Evolutionary conservation across 2,797 vertebrate genomes (phyloP), one percentile per base, ranked within the genome.

Genomic region (Anniella stebbinsi): DNA sequence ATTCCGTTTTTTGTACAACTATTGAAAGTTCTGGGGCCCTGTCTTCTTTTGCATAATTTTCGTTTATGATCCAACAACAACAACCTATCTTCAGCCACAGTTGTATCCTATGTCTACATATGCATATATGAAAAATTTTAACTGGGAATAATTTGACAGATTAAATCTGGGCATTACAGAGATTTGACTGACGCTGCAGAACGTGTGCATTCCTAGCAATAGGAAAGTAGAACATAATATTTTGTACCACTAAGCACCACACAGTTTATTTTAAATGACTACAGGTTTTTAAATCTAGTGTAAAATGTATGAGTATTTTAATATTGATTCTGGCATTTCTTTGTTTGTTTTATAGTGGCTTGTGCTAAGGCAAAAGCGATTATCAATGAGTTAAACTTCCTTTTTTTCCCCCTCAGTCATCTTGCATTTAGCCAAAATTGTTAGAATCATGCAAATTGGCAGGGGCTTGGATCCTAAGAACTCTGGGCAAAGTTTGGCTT

Each of bases 331-430:
- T 84, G 85, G 86, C 88, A 93, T 94, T 93, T 38, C 57, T 92
- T 92, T 91, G 51, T 84, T 87, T 87, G 8, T 75, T 72, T 88
- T 67, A 82, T 70, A 30, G 0, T 92, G 83, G 2, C 88, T 94
- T 93, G 89, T 88, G 87, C 89, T 95, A 93, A 95, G 97, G 87
- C 80, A 94, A 87, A 88, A 94, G 91, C 54, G 84, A 51, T 95
- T 96, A 95, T 90, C 87, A 90, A 51, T 89, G 33, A 93, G 13
- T 84, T 91, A 91, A 97, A 97, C 51, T 90, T 93, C 91, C 95
- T 93, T 95, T 90, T 89, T 67, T 91, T 93, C 90, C 92, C n/a
- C n/a, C n/a, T 96, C 87, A 88, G 91, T 96, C 51, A 86, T 94
- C 93, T 87, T 86, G 72, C 36, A 13, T 92, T 92, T 92, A 92